A percentile compares a stretch with the other conserved stretches of the same genome.
Evolutionary conservation across 2,797 vertebrate genomes (phyloP).

Genomic region (Tragelaphus oryx): DNA sequence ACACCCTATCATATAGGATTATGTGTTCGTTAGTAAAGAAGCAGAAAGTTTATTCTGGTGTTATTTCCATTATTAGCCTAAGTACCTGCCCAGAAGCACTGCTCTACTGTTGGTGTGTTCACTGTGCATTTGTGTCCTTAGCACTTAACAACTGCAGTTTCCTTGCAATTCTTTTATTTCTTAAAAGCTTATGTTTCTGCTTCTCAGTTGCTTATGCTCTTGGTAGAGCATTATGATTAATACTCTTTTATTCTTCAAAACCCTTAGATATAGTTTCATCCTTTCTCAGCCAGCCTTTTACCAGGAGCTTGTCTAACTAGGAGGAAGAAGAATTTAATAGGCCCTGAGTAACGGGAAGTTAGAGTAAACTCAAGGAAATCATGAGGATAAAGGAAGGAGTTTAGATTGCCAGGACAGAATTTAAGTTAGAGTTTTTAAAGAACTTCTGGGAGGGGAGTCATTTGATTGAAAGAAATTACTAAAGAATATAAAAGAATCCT

Average conservation of each 20-base stretch:
- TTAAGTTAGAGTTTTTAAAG: neutral
- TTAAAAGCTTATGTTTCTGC: neutral
- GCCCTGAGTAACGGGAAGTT: neutral
- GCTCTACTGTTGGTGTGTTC: neutral
- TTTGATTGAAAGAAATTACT: neutral
- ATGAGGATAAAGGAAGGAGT: neutral
- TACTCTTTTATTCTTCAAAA: neutral
- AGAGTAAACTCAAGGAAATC: neutral
- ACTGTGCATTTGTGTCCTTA: neutral
- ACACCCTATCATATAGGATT: neutral
- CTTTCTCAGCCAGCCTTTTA: neutral
- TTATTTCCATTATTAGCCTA: neutral
- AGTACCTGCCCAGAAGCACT: neutral
- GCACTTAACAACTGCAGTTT: neutral
- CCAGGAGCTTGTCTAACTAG: neutral
- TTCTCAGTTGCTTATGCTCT: neutral
- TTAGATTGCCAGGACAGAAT: neutral
- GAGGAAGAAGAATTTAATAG: slow-evolving; percentile 30
- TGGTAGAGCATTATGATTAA: neutral
- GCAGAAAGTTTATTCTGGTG: neutral
- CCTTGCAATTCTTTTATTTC: neutral
- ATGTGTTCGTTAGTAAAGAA: slow-evolving; percentile 17
- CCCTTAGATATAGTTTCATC: neutral
- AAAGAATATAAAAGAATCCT: slow-evolving; percentile 21
- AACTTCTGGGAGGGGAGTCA: neutral